These are phyloP conservation scores for Drosophila fulvimacula DNA, from an alignment of 2,888 invertebrate genomes.

Conservation along the genomic window DNA sequence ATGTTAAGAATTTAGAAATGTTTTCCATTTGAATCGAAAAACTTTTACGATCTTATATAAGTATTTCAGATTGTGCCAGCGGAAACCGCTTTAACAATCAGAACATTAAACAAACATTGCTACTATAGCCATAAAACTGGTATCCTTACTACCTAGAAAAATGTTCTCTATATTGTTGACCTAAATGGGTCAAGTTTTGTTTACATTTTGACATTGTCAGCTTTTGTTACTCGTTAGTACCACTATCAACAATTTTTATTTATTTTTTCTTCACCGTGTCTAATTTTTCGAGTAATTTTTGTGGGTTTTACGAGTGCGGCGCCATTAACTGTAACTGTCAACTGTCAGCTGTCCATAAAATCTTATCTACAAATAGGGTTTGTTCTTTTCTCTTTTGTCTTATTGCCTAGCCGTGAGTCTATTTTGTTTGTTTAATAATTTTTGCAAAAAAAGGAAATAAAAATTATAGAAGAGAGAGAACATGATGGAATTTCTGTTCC, in stretches of 20 bases:
- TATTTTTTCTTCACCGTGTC: slow-evolving; percentile 17
- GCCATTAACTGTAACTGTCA: slow-evolving; percentile 74
- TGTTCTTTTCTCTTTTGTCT: slow-evolving; percentile 25
- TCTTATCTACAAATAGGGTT: slow-evolving; percentile 65
- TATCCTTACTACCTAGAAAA: slow-evolving; percentile 11
- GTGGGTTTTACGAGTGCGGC: slow-evolving; percentile 64
- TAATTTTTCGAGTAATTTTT: slow-evolving; percentile 58
- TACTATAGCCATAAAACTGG: slow-evolving; percentile 1
- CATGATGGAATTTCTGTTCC: slow-evolving; percentile 32
- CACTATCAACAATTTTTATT: slow-evolving; percentile 43
- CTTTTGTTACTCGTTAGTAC: slow-evolving; percentile 32
- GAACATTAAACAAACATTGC: not conserved
- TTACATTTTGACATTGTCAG: slow-evolving; percentile 51
- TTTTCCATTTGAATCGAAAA: not conserved
- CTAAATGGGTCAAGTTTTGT: slow-evolving; percentile 71
- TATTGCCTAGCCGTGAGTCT: slow-evolving; percentile 7
- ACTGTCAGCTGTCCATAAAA: slow-evolving; percentile 70
- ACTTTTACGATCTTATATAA: not conserved
- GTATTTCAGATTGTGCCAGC: not conserved
- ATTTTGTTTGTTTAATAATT: slow-evolving; percentile 41
- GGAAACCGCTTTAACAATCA: not conserved
- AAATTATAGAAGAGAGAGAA: slow-evolving; percentile 14
- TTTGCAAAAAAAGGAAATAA: slow-evolving; percentile 35
- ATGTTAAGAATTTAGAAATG: not conserved
- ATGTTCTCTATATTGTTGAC: not conserved